Conservation (phyloP, 2,888 invertebrate genomes). For the Drosophila kanekoi region DNA sequence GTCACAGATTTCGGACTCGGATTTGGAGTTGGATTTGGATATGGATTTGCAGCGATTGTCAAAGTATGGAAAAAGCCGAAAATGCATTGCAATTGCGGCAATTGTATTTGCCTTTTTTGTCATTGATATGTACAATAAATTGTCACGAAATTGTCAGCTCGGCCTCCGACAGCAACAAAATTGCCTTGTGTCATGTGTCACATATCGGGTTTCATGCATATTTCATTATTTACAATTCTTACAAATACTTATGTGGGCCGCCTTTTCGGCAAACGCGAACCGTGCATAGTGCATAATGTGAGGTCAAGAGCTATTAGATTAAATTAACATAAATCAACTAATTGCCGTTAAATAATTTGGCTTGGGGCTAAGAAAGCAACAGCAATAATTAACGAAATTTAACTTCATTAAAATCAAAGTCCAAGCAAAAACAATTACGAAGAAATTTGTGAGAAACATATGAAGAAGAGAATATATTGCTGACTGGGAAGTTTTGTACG, state of each 20-base stretch:
- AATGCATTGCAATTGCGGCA: conserved; percentile 52
- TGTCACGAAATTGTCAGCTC: conserved; percentile 71
- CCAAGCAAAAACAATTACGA: conserved; percentile 5
- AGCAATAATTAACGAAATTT: conserved; percentile 61
- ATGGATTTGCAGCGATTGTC: conserved; percentile 40
- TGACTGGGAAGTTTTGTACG: neutral
- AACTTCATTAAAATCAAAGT: conserved; percentile 60
- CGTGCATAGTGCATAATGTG: conserved; percentile 40
- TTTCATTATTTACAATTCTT: conserved; percentile 34
- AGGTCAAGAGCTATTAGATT: conserved; percentile 52
- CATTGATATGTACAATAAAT: conserved; percentile 76
- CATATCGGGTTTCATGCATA: conserved; percentile 43
- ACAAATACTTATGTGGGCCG: conserved; percentile 4
- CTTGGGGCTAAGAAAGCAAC: conserved; percentile 42
- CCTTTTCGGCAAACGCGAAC: conserved; percentile 31
- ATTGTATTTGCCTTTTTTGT: conserved; percentile 68
- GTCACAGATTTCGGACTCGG: conserved; percentile 2
- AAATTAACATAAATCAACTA: conserved; percentile 65
- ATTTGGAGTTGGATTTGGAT: conserved; percentile 16
- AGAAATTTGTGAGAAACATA: neutral
- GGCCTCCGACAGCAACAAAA: conserved; percentile 13
- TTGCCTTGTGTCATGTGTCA: conserved; percentile 50
- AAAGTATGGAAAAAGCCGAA: conserved; percentile 10
- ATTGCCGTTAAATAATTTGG: conserved; percentile 61
- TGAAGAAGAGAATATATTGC: neutral